These are phyloP conservation scores for Rhorus exstirpatorius DNA, from an alignment of 2,888 invertebrate genomes.

Conservation along the genomic window DNA sequence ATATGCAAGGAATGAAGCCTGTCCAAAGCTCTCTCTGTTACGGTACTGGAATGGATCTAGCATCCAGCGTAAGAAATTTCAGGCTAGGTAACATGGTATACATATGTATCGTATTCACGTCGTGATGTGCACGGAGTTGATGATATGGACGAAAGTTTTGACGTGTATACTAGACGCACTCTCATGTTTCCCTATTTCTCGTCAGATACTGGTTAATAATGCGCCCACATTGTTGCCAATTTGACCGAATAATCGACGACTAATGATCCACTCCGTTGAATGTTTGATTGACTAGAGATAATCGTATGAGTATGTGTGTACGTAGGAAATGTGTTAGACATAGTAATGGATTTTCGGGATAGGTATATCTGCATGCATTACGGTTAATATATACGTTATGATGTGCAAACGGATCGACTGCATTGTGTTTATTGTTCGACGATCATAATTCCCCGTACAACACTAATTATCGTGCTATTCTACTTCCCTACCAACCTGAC, in stretches of 20 bases:
- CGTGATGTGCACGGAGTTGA: conserved; percentile 25
- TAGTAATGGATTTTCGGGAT: conserved; percentile 34
- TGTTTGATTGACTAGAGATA: conserved; percentile 72
- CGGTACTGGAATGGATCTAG: background rate
- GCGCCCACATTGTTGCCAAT: conserved; percentile 42
- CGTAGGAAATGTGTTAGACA: background rate
- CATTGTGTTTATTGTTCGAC: conserved; percentile 71
- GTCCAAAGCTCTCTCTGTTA: conserved; percentile 4
- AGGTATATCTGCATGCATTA: conserved; percentile 3
- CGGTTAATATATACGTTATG: conserved; percentile 71
- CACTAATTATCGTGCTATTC: conserved; percentile 73
- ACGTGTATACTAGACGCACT: conserved; percentile 2
- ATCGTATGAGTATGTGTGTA: conserved; percentile 65
- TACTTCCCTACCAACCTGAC: background rate
- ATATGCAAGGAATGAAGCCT: conserved; percentile 14
- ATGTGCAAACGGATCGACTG: conserved; percentile 68
- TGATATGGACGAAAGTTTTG: conserved; percentile 11
- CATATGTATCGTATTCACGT: background rate
- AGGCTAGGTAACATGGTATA: background rate
- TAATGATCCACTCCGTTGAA: conserved; percentile 74
- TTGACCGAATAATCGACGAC: conserved; percentile 68
- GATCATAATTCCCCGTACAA: conserved; percentile 74
- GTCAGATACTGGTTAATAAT: conserved; percentile 41
- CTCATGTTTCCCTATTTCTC: conserved; percentile 29
- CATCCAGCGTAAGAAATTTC: conserved; percentile 20